A percentile compares a stretch with the other conserved stretches of the same genome.
Conservation (phyloP, 2,888 invertebrate species). For the Charanyca ferruginea region DNA sequence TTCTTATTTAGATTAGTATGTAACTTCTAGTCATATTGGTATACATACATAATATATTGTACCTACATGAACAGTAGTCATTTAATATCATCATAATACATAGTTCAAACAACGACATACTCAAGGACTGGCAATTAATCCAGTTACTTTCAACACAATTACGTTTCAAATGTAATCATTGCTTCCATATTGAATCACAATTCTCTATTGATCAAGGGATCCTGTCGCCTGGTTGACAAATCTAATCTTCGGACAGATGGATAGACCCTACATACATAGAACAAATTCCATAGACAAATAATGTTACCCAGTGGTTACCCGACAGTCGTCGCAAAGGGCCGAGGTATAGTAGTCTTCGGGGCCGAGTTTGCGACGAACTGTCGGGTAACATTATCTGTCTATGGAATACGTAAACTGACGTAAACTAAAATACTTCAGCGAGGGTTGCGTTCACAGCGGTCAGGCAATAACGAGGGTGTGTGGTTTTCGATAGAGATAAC, state of each 20-base stretch:
- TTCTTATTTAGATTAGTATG: no score
- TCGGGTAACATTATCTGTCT: no score
- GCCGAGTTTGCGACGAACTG: no score
- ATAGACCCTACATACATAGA: not conserved
- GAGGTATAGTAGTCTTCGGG: no score
- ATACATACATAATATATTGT: no score
- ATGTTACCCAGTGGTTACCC: not conserved
- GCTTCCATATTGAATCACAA: constrained; percentile 18
- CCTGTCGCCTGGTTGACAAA: constrained; percentile 9
- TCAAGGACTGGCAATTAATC: constrained; percentile 7
- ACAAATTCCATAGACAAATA: constrained; percentile 3
- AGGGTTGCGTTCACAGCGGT: not conserved
- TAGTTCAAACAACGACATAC: constrained; percentile 13
- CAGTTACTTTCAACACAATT: constrained; percentile 37
- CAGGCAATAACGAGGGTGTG: not conserved
- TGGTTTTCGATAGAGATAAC: not conserved
- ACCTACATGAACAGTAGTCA: not conserved
- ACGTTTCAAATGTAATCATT: constrained; percentile 19
- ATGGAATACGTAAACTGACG: no score
- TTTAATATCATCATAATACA: constrained; percentile 2
- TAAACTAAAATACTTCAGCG: not conserved
- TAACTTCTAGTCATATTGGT: no score
- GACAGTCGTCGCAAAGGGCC: not conserved
- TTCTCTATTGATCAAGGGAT: constrained; percentile 16
- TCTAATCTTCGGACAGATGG: constrained; percentile 23